Evolutionary conservation across 2,113 vertebrate species (phyloP), one percentile per base, ranked within the genome.

Genomic region (Bujurquina vittata): DNA sequence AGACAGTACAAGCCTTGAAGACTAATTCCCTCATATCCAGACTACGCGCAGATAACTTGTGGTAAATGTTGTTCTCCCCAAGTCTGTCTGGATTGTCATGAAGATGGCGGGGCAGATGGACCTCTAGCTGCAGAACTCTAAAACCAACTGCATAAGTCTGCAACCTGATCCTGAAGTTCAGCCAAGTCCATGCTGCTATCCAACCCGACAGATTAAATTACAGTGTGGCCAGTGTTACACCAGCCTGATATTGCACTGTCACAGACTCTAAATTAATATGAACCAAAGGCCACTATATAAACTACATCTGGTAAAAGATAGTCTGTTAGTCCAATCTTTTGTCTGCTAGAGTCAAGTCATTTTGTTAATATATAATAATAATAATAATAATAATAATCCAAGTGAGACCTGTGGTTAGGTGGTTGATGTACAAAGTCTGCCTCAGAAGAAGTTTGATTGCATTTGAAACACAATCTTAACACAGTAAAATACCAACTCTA

Each of bases 1-100:
- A 93, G 88, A 94, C 89, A 14, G 93, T 92, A 85, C 95, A 95
- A 80, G 95, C 89, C 82, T 95, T 94, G 75, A 93, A 94, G 69
- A 93, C 93, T 33, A 96, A 87, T 81, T 96, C 96, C 94, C 95
- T 95, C 96, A 96, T 96, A 43, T 94, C 92, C 90, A 85, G 61
- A 81, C 37, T 54, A 62, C 35, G 29, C 37, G 61, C 79, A 4
- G 69, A 75, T 35, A 69, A 57, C 79, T 49, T 31, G 46, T 8
- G 52, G 73, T 7, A 29, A 3, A 29, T 54, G 52, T 76, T 7
- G 1, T 72, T 84, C 83, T 88, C 46, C 22, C 56, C 33, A 75
- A 23, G 78, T 80, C 40, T 55, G 73, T 63, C 81, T 26, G 15
- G 57, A 85, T 22, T n/a, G 60, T 5, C 15, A 67, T 35, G 5